Percentiles rank a stretch among this genome's conserved stretches.
Conservation (phyloP, 2,113 vertebrate genomes). For the Scomber japonicus region DNA sequence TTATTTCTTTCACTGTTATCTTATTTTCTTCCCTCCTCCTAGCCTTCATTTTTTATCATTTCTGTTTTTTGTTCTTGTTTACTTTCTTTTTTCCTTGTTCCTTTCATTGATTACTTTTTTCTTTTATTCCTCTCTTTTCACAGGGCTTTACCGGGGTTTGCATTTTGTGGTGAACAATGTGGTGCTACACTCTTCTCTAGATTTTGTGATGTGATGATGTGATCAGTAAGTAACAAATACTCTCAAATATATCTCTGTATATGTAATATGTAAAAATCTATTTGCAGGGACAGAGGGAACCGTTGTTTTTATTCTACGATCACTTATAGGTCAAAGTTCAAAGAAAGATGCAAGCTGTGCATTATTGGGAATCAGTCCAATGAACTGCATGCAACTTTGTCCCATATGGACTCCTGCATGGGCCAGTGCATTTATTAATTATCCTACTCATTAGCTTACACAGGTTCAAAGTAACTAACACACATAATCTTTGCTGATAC, state of each 20-base stretch:
- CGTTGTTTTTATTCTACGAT: constrained; percentile 5
- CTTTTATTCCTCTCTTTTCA: not conserved
- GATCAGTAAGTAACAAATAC: too few species aligned
- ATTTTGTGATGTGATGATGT: too few species aligned
- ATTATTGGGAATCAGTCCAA: constrained; percentile 37
- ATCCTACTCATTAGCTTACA: constrained; percentile 24
- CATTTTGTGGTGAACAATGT: not conserved
- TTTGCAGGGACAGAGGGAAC: not conserved
- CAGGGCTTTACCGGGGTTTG: not conserved
- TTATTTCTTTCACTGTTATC: not conserved
- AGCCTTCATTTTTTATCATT: not conserved
- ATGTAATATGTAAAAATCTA: too few species aligned
- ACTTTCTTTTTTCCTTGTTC: too few species aligned
- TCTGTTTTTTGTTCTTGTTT: too few species aligned
- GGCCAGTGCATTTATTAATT: constrained; percentile 25
- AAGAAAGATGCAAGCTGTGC: constrained; percentile 7
- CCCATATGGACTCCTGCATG: not conserved
- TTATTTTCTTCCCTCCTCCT: not conserved
- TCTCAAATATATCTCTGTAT: too few species aligned
- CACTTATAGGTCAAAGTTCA: constrained; percentile 26
- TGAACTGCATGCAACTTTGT: not conserved
- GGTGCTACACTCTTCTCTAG: not conserved
- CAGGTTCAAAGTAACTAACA: constrained; percentile 17
- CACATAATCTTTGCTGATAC: not conserved
- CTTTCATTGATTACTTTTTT: not conserved